Percentiles rank a stretch among this genome's conserved stretches.
Conservation (phyloP, 1,140 invertebrate species). For the Apis laboriosa region DNA sequence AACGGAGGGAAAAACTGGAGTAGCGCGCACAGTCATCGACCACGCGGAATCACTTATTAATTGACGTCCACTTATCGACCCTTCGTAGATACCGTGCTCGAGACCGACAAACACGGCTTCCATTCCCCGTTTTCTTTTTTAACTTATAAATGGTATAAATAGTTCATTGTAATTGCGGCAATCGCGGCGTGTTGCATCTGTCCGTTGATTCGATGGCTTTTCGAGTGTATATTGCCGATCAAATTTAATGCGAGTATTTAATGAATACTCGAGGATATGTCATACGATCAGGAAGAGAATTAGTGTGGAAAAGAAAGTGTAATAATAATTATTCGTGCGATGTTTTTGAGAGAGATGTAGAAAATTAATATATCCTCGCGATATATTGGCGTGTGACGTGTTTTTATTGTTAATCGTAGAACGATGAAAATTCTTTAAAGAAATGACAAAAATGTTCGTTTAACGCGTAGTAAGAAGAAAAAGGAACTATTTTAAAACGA, state of each 20-base stretch:
- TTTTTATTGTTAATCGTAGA: too few relatives aligned
- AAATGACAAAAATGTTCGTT: too few relatives aligned
- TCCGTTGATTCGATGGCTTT: neutral
- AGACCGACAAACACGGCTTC: slow-evolving; percentile 17
- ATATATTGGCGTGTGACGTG: too few relatives aligned
- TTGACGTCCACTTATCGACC: slow-evolving; percentile 29
- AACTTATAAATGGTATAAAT: slow-evolving; percentile 11
- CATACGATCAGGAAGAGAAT: too few relatives aligned
- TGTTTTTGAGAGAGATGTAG: too few relatives aligned
- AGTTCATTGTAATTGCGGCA: slow-evolving; percentile 19
- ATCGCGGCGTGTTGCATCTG: neutral
- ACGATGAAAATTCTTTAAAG: too few relatives aligned
- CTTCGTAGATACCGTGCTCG: slow-evolving; percentile 9
- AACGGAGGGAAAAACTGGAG: neutral
- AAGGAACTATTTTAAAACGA: too few relatives aligned
- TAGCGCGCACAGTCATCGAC: slow-evolving; percentile 16
- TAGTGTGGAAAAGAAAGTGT: too few relatives aligned
- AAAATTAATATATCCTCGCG: too few relatives aligned
- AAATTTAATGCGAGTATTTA: neutral
- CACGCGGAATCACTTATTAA: slow-evolving; percentile 23
- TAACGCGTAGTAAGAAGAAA: too few relatives aligned
- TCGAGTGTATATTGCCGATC: neutral
- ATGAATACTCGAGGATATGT: too few relatives aligned
- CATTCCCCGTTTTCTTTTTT: slow-evolving; percentile 1
- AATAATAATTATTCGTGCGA: too few relatives aligned